Evolutionary conservation across 1,140 invertebrate genomes (phyloP).

Genomic region (Platyura marginata): DNA sequence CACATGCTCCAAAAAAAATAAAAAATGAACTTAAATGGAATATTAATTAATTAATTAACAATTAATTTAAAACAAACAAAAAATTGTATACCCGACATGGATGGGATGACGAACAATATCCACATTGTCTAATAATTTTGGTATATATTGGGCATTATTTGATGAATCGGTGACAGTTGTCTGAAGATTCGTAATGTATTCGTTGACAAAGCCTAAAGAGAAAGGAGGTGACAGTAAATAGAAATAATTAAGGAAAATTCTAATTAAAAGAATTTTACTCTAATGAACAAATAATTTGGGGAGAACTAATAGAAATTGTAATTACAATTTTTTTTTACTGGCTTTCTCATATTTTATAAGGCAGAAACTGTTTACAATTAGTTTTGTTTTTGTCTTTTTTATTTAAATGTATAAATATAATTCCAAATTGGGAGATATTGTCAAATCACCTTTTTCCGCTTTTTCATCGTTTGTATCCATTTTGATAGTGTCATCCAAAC

Average conservation of each 20-base stretch:
- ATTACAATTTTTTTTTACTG: too few relatives aligned
- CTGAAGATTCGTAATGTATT: not conserved
- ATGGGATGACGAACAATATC: conserved; percentile 45
- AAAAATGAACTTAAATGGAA: too few relatives aligned
- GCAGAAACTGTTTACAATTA: too few relatives aligned
- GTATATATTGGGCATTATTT: not conserved
- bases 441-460: not conserved
- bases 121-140: conserved; percentile 38
- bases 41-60: too few relatives aligned
- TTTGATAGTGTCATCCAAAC: conserved; percentile 12
- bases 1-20: too few relatives aligned
- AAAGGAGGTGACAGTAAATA: conserved; percentile 12
- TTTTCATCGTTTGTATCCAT: conserved; percentile 16
- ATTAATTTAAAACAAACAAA: too few relatives aligned
- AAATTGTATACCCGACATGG: conserved; percentile 56
- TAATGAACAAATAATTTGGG: too few relatives aligned
- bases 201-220: conserved; percentile 4
- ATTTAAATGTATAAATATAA: too few relatives aligned
- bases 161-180: not conserved
- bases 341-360: too few relatives aligned
- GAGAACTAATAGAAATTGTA: too few relatives aligned
- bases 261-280: not conserved
- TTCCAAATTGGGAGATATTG: not conserved
- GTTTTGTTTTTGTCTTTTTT: too few relatives aligned
- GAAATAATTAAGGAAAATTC: not conserved